Conservation (phyloP, 2,888 invertebrate genomes). For the Lepidocyrtinus sp. region DNA sequence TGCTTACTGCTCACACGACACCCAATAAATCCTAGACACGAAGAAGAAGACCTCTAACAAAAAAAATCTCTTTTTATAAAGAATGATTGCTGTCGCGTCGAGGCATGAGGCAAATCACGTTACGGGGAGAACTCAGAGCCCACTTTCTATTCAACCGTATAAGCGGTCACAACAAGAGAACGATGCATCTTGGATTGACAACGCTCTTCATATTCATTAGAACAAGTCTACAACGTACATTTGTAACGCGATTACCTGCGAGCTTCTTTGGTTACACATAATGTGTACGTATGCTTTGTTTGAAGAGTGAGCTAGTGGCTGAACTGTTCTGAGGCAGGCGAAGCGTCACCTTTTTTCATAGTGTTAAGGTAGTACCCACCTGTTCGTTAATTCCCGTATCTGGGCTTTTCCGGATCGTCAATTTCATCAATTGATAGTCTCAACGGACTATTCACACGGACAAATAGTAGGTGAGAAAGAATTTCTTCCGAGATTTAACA, state of each 20-base stretch:
- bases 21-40: neutral
- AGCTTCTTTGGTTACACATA: neutral
- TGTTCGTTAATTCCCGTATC: constrained; percentile 57
- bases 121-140: constrained; percentile 33
- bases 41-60: neutral
- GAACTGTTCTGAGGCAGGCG: constrained; percentile 3
- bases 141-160: constrained; percentile 55
- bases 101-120: constrained; percentile 49
- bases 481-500: constrained; percentile 28
- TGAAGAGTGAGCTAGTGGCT: constrained; percentile 31
- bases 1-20: neutral
- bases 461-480: constrained; percentile 36
- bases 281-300: constrained; percentile 25
- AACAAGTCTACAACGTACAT: neutral
- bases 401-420: constrained; percentile 53
- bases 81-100: constrained; percentile 15
- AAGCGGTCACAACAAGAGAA: constrained; percentile 49
- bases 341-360: constrained; percentile 28
- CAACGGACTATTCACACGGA: constrained; percentile 46
- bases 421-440: constrained; percentile 32
- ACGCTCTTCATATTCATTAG: constrained; percentile 5
- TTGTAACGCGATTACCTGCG: neutral
- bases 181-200: neutral
- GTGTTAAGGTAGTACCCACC: constrained; percentile 40
- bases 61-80: constrained; percentile 3